These are phyloP conservation scores for Anoncus sp. DNA, from an alignment of 2,888 invertebrate genomes.

Conservation along the genomic window DNA sequence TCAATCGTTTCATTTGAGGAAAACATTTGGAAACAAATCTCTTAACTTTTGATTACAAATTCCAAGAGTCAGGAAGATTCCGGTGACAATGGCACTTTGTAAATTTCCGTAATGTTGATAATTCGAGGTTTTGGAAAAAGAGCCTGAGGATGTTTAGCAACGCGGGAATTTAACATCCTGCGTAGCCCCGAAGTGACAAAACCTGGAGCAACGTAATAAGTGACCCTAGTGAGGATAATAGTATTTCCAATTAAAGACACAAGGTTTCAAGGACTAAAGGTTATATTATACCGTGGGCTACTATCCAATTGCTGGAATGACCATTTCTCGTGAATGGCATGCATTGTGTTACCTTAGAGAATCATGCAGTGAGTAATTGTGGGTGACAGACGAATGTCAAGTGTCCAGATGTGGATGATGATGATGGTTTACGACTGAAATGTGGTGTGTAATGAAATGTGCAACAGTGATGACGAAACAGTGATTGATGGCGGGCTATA, in stretches of 20 bases:
- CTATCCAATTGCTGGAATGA: too few species aligned
- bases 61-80: background rate
- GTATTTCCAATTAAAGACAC: too few species aligned
- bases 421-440: background rate
- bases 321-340: background rate
- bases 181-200: background rate
- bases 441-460: background rate
- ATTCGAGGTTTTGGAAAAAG: background rate
- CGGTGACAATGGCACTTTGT: background rate
- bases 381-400: background rate
- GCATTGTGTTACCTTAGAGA: background rate
- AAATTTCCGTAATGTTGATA: slow-evolving; percentile 8
- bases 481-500: background rate
- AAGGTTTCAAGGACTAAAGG: too few species aligned
- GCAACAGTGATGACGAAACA: background rate
- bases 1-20: too few species aligned
- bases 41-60: too few species aligned
- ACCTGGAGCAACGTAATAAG: too few species aligned
- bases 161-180: slow-evolving; percentile 29
- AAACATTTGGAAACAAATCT: too few species aligned
- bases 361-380: background rate
- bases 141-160: slow-evolving; percentile 4
- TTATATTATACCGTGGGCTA: too few species aligned
- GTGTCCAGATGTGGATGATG: background rate
- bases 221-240: too few species aligned